Conservation (phyloP, 2,888 invertebrate species). For the Neocrepidodera transversa region DNA sequence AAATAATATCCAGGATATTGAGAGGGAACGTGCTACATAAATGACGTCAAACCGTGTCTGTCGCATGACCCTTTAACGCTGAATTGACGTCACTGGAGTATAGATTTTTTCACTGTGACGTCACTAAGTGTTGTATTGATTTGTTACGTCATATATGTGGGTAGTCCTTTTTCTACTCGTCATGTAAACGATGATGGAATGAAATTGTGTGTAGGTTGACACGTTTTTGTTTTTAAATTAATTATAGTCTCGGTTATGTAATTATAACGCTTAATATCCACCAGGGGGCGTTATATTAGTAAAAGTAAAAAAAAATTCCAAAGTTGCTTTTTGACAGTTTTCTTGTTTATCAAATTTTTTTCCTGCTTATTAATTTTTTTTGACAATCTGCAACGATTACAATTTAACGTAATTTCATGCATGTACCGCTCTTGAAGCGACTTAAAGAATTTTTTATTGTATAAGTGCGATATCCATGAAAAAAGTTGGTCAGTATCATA, state of each 20-base stretch:
- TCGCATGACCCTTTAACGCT: slow-evolving; percentile 49
- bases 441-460: no score
- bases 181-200: background rate
- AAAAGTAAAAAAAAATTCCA: no score
- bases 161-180: background rate
- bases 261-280: no score
- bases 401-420: no score
- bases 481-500: no score
- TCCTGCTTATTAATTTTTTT: no score
- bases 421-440: no score
- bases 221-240: background rate
- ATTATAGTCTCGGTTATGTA: background rate
- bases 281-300: no score
- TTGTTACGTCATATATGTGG: slow-evolving; percentile 43
- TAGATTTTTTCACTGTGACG: slow-evolving; percentile 45
- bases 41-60: slow-evolving; percentile 52
- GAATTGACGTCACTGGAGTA: slow-evolving; percentile 50
- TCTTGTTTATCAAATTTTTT: no score
- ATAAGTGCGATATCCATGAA: no score
- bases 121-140: slow-evolving; percentile 50
- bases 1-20: slow-evolving; percentile 8
- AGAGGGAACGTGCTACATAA: slow-evolving; percentile 25
- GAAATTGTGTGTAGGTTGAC: background rate
- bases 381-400: no score
- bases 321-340: no score